Base-by-base conservation (phyloP, 1,140 invertebrate species). In the Conus ventricosus region DNA sequence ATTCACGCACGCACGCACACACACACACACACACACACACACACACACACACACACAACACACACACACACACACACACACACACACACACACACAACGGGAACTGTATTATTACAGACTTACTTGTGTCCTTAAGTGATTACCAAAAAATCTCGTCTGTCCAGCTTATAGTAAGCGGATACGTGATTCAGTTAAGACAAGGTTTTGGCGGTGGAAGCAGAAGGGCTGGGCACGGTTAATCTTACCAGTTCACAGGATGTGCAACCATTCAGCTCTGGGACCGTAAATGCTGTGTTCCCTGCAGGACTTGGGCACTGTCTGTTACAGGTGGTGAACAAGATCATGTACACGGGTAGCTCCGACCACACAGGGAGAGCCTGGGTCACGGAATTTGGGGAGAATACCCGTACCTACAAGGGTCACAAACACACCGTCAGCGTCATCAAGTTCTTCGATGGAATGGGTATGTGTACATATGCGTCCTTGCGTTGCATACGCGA, bases 321-420 rank as follows among this genome's bases (percentile, higher is more conserved):
- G 88, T 91, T 90, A 4, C 90, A 96, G 95, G 94, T 95, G 55
- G 93, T 95, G 8, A 96, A 96, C 90, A 95, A 96, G 87, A 95
- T 96, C 54, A 90, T 96, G 87, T 96, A 96, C 92, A 96, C 95
- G 0, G 96, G 95, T 71, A 96, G 96, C 91, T 94, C 94, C 0
- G 96, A 96, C 90, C 94, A 95, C 87, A 96, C 96, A 4, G 96
- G 94, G 51, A 91, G 95, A 87, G 96, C 96, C 51, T 96, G 96
- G 96, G 96, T 96, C 4, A 94, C 95, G 51, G 96, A 96, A 80
- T 96, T 96, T 91, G 96, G 96, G 5, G 96, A 96, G 91, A 96
- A 95, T 87, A 96, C 96, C 0, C 92, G 96, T 87, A 91, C 95
- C 0, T 96, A 95, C 92, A 95, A 95, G 91, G 96, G 95, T 5